Conservation (phyloP, 2,797 vertebrate species). For the Pogonophryne albipinna region DNA sequence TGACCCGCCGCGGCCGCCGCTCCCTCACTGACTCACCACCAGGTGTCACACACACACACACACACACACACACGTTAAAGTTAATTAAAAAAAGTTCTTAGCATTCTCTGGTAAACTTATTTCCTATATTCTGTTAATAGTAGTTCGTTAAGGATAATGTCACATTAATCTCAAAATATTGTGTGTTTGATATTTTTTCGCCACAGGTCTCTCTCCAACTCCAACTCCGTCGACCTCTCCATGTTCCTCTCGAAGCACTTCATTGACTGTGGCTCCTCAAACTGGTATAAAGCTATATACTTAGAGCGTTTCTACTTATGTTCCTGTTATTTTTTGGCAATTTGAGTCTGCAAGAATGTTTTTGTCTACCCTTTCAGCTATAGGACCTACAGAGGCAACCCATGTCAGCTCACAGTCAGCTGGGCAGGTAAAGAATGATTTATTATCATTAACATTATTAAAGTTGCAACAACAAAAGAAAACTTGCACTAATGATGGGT, state of each 20-base stretch:
- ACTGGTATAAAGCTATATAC: slow-evolving; percentile 71
- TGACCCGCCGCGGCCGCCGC: slow-evolving; percentile 91
- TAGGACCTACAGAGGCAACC: slow-evolving; percentile 58
- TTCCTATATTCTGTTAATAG: too few species aligned
- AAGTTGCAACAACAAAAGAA: background rate
- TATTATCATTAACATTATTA: background rate
- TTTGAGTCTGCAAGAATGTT: background rate
- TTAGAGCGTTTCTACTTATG: background rate
- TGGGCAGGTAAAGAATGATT: slow-evolving; percentile 73
- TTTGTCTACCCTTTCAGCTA: slow-evolving; percentile 39
- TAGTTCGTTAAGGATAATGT: too few species aligned
- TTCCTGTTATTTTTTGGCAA: background rate
- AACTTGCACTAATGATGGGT: background rate
- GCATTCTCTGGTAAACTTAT: background rate
- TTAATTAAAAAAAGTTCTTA: background rate
- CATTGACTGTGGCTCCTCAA: slow-evolving; percentile 80
- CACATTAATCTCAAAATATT: background rate
- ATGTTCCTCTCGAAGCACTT: slow-evolving; percentile 84
- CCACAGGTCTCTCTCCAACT: slow-evolving; percentile 84
- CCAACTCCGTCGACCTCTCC: slow-evolving; percentile 88
- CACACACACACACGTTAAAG: background rate
- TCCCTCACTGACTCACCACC: slow-evolving; percentile 91
- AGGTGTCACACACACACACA: slow-evolving; percentile 73
- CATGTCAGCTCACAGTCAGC: slow-evolving; percentile 54
- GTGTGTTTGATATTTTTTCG: background rate